phyloP scores from a whole-genome alignment of 2,888 invertebrate genomes.

The Brenthis daphne region DNA sequence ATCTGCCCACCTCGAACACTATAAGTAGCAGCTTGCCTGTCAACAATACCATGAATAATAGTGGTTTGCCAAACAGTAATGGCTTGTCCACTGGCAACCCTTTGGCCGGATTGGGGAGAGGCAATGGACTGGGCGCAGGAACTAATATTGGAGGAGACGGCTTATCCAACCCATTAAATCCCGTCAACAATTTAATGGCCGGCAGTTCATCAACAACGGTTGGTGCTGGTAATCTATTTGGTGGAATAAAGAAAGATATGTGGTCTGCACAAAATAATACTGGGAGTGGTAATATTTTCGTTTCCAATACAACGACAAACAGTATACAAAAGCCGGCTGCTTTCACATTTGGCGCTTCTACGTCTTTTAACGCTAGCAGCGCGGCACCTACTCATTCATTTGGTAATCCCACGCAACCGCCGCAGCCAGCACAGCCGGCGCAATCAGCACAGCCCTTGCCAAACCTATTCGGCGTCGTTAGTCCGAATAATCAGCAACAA shows the following conservation, averaged over 20 bases:
- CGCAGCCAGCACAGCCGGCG: constrained; percentile 35
- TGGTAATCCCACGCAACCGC: constrained; percentile 43
- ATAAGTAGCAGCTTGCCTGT: constrained; percentile 28
- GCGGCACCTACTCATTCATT: constrained; percentile 44
- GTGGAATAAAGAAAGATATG: constrained; percentile 54
- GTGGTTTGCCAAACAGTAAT: constrained; percentile 29
- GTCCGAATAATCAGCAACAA: constrained; percentile 13
- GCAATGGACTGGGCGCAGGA: constrained; percentile 32
- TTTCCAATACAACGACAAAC: constrained; percentile 47
- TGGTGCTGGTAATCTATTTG: constrained; percentile 47
- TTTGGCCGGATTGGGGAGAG: constrained; percentile 26
- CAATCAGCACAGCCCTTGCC: not conserved
- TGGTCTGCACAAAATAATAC: constrained; percentile 53
- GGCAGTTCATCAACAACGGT: constrained; percentile 21
- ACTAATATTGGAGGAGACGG: constrained; percentile 42
- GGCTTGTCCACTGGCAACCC: constrained; percentile 37
- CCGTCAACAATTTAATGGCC: constrained; percentile 2
- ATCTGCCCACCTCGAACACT: constrained; percentile 30
- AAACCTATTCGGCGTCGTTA: constrained; percentile 53
- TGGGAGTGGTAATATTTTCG: constrained; percentile 50
- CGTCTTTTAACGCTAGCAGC: constrained; percentile 48
- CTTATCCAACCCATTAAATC: constrained; percentile 13
- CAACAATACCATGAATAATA: constrained; percentile 30
- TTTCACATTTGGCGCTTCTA: constrained; percentile 57
- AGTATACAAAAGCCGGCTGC: constrained; percentile 52